phyloP scores from a whole-genome alignment of 2,797 vertebrate genomes.

The Miichthys miiuy region DNA sequence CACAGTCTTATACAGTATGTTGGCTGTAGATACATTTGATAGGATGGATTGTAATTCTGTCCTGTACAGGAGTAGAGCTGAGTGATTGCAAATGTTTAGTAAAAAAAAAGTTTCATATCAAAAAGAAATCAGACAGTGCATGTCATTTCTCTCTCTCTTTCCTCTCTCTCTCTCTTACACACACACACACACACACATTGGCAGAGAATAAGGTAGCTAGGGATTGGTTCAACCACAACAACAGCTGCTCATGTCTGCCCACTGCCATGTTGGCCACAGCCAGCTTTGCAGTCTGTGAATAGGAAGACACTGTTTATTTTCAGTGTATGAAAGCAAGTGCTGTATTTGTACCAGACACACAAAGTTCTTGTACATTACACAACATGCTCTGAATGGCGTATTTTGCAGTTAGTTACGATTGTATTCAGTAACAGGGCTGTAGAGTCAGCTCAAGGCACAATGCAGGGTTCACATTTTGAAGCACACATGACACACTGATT shows the following conservation, averaged over 20 bases:
- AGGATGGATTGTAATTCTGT: background rate
- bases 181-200: constrained; percentile 17
- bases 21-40: background rate
- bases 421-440: background rate
- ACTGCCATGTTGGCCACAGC: constrained; percentile 44
- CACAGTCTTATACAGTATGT: background rate
- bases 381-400: background rate
- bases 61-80: background rate
- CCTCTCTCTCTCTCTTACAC: background rate
- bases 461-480: background rate
- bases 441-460: background rate
- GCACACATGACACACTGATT: background rate
- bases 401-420: background rate
- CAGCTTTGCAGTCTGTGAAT: constrained; percentile 36
- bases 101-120: constrained; percentile 20
- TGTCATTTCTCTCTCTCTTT: background rate
- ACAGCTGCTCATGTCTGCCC: constrained; percentile 67
- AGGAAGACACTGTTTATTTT: constrained; percentile 52
- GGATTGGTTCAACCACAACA: constrained; percentile 67
- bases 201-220: constrained; percentile 48
- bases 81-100: constrained; percentile 1
- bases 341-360: constrained; percentile 31
- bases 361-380: constrained; percentile 2
- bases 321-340: constrained; percentile 40
- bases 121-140: constrained; percentile 15